Percentiles rank a stretch among this genome's conserved stretches.
Evolutionary conservation across 2,113 vertebrate genomes (phyloP).

Genomic region (Aleadryas rufinucha): DNA sequence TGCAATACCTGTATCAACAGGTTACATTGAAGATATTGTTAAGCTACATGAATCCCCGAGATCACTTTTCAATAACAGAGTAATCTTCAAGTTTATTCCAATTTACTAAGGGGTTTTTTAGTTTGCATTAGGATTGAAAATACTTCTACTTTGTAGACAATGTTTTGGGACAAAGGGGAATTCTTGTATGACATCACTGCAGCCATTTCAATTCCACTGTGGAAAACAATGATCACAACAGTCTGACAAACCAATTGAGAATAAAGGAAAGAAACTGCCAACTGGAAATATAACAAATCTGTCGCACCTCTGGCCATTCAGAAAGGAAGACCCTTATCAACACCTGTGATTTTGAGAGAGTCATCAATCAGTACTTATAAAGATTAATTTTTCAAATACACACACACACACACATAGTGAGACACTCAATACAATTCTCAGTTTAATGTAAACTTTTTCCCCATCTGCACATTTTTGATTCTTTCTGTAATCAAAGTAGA

Average conservation of each 20-base stretch:
- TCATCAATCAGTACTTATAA: not conserved
- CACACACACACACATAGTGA: not conserved
- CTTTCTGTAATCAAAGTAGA: not conserved
- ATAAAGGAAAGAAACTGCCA: not conserved
- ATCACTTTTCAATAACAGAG: not conserved
- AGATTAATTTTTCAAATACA: not conserved
- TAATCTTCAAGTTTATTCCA: not conserved
- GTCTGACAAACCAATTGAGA: not conserved
- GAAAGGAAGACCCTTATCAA: not conserved
- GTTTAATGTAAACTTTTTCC: not conserved
- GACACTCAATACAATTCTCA: not conserved
- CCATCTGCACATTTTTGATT: not conserved
- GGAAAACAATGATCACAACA: not conserved
- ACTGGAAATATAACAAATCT: not conserved
- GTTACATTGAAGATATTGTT: not conserved
- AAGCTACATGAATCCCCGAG: not conserved
- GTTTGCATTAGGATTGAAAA: not conserved
- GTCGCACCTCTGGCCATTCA: not conserved
- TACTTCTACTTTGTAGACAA: not conserved
- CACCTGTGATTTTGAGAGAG: not conserved
- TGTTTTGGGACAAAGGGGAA: not conserved
- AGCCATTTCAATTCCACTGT: not conserved
- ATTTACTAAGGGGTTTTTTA: not conserved
- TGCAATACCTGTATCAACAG: not conserved
- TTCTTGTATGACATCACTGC: not conserved